Base-by-base conservation (phyloP, 2,888 invertebrate genomes). In the Calliphora vomitoria region DNA sequence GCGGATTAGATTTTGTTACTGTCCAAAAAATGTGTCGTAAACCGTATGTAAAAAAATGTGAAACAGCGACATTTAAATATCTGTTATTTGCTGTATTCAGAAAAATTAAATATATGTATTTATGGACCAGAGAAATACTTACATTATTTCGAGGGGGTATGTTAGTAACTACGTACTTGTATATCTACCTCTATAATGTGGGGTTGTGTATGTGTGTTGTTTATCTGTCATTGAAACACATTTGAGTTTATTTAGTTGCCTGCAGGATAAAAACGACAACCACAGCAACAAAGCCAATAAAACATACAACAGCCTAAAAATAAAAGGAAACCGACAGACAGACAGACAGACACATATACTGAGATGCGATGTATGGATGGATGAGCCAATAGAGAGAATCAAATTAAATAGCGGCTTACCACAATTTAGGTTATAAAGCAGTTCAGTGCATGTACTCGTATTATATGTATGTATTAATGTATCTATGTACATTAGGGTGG, bases 321-420 rank as follows among this genome's bases (percentile, higher is more conserved):
- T 44, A 74, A 75, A 83, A 78, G 71, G 55, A 83, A 83, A 71
- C 78, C 78, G 83, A 64, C 83, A 55, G 76, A 31, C 35, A 11
- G 53, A 18, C n/a, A 18, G 25, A 25, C 35, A 11, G 53, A 18
- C n/a, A 18, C 1, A 25, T 25, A 25, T 25, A 25, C 25, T 1
- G 6, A 20, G 3, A 55, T 13, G 4, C 3, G 50, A 44, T 44
- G 38, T 20, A 58, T 74, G 74, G 47, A 74, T 82, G 66, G 31
- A 35, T 71, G 76, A 78, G 72, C 78, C 72, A 69, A 82, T 47
- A 74, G 68, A 75, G 53, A 69, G 53, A 79, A 80, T 80, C 85
- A 68, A 80, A 75, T 80, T 85, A 85, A 85, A 69, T 69, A 80
- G 60, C 69, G 85, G 80, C 60, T 80, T 85, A 85, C 85, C 85